Conservation (phyloP, 2,888 invertebrate species). For the Ichneumoninae sp. region DNA sequence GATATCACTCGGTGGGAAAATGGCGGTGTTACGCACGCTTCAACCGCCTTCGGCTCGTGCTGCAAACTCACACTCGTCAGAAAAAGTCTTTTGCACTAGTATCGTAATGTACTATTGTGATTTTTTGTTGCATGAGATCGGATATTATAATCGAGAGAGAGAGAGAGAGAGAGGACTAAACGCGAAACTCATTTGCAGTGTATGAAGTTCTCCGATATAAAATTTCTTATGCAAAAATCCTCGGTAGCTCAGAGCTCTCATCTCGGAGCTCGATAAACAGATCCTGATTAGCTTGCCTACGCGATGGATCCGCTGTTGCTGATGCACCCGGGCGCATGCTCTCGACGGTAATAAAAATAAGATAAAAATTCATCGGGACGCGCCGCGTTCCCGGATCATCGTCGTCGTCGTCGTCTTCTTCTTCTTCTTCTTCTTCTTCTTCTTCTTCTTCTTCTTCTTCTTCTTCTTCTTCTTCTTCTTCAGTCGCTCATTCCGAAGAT, state of each 20-base stretch:
- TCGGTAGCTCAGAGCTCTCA: conserved; percentile 48
- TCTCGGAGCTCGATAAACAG: conserved; percentile 61
- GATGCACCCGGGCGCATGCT: conserved; percentile 59
- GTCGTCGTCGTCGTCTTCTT: conserved; percentile 4
- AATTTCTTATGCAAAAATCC: conserved; percentile 51
- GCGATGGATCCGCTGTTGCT: conserved; percentile 45
- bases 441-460: neutral
- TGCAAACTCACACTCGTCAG: too few relatives aligned
- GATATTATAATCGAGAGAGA: conserved; percentile 54
- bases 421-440: conserved; percentile 7
- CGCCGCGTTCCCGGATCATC: conserved; percentile 62
- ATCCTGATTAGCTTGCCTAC: conserved; percentile 69
- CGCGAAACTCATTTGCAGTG: neutral
- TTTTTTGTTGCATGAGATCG: conserved; percentile 52
- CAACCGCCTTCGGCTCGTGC: too few relatives aligned
- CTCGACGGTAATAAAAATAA: conserved; percentile 50
- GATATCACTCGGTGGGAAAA: too few relatives aligned
- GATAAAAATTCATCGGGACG: conserved; percentile 30
- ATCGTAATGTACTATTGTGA: too few relatives aligned
- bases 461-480: conserved; percentile 13
- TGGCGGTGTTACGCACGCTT: too few relatives aligned
- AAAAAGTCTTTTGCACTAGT: too few relatives aligned
- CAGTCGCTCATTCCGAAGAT: conserved; percentile 47
- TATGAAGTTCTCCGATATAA: conserved; percentile 20
- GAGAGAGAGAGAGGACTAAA: neutral